Percentiles rank a stretch among this genome's conserved stretches.
These are phyloP conservation scores for Zonitis immaculata DNA, from an alignment of 2,888 invertebrate genomes.

Conservation along the genomic window DNA sequence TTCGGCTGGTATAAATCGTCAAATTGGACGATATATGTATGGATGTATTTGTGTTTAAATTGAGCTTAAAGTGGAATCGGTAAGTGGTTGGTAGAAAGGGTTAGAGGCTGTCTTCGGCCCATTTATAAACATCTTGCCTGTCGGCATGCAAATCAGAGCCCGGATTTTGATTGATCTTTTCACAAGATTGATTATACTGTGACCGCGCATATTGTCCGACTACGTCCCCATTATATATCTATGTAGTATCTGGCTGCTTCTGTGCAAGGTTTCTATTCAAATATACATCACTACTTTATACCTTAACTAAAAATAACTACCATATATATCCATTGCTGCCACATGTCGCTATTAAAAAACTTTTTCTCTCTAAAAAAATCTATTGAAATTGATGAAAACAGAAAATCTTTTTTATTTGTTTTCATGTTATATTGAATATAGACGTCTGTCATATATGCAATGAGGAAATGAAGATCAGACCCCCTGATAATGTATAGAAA, in stretches of 20 bases:
- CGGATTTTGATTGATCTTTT: slow-evolving; percentile 51
- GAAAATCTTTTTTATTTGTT: neutral
- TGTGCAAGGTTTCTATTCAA: slow-evolving; percentile 11
- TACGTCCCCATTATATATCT: slow-evolving; percentile 28
- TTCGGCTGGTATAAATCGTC: slow-evolving; percentile 1
- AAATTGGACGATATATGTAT: slow-evolving; percentile 1
- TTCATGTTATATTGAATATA: slow-evolving; percentile 4
- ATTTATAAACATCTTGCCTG: slow-evolving; percentile 51
- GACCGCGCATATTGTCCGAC: slow-evolving; percentile 42
- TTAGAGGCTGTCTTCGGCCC: slow-evolving; percentile 46
- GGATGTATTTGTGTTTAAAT: slow-evolving; percentile 29
- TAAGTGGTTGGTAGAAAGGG: slow-evolving; percentile 34
- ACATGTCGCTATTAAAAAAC: neutral
- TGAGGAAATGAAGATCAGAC: slow-evolving; percentile 19
- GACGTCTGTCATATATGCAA: slow-evolving; percentile 14
- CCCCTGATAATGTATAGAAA: slow-evolving; percentile 23
- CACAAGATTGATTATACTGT: slow-evolving; percentile 49
- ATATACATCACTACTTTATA: neutral
- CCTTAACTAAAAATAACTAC: slow-evolving; percentile 8
- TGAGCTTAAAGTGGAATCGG: slow-evolving; percentile 31
- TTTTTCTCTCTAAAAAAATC: too few relatives aligned
- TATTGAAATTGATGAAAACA: neutral
- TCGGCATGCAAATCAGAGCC: slow-evolving; percentile 50
- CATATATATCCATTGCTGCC: slow-evolving; percentile 4
- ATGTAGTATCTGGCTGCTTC: slow-evolving; percentile 16